Base-by-base conservation (phyloP, 2,113 vertebrate species). In the Rhinopomastus cyanomelas region DNA sequence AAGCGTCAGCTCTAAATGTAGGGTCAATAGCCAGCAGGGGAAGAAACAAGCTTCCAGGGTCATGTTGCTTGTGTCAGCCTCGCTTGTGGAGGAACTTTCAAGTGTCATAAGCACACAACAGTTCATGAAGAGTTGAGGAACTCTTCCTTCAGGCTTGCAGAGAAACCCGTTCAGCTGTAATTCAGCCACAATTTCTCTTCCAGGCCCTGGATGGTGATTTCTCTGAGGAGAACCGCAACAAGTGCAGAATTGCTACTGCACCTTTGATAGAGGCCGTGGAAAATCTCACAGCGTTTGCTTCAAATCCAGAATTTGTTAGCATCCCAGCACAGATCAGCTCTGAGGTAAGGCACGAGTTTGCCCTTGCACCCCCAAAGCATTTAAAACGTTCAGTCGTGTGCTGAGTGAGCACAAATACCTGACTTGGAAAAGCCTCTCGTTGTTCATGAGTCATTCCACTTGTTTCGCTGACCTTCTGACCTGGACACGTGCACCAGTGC, bases 281-380 rank as follows among this genome's bases (percentile, higher is more conserved):
- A 95, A 99, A 99, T 92, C 93, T 99, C 86, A 98, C 99, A 0
- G 98, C 99, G 0, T 99, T 99, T 68, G 98, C 99, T 46, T 99
- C 98, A 44, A 99, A 99, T 95, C 99, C 99, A 0, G 99, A 99
- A 86, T 99, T 99, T 95, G 99, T 98, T 69, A 99, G 99, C 92
- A 97, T 99, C 85, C 99, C 99, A 5, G 99, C 99, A 29, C 98
- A 99, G 96, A 99, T 99, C 95, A 99, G 99, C 95, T 96, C 98
- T 4, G 99, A 99, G 98, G 99, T 99, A 96, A 90, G 81, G 93
- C 53, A 61, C n/a, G n/a, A n/a, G 18, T 46, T n/a, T 77, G 26
- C 34, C 19, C 16, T 69, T 56, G 30, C 13, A 52, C 42, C 34
- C 8, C 77, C 32, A 49, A 34, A 10, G 73, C 48, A 23, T 10